phyloP scores from a whole-genome alignment of 1,140 invertebrate species.

The Drosophila kurseongensis region DNA sequence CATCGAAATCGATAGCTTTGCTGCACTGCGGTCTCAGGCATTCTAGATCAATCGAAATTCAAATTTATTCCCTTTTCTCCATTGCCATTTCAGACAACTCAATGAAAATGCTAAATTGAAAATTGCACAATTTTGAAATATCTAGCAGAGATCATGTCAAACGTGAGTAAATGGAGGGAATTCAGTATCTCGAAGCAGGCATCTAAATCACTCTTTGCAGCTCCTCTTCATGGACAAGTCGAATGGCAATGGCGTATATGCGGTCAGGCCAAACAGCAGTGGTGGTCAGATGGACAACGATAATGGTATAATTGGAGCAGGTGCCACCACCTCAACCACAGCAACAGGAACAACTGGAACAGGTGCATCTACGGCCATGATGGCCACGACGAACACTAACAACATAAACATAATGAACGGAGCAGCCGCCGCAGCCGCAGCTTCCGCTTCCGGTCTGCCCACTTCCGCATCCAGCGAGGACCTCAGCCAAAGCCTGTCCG shows the following conservation, averaged over 20 bases:
- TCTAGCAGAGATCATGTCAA: conserved; percentile 54
- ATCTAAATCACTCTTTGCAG: conserved; percentile 33
- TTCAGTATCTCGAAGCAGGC: not conserved
- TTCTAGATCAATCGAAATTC: conserved; percentile 17
- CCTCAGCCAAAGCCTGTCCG: conserved; percentile 84
- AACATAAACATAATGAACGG: conserved; percentile 73
- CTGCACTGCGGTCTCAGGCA: conserved; percentile 16
- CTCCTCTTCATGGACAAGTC: conserved; percentile 81
- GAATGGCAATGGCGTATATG: conserved; percentile 81
- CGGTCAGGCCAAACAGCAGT: conserved; percentile 50
- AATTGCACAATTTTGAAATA: conserved; percentile 6
- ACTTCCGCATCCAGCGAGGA: conserved; percentile 83
- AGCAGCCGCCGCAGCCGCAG: conserved; percentile 57
- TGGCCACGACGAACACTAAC: conserved; percentile 49
- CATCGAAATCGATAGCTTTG: conserved; percentile 46
- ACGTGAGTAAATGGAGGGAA: conserved; percentile 45
- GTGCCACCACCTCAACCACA: conserved; percentile 31
- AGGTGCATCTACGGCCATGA: conserved; percentile 24
- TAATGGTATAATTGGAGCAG: conserved; percentile 32
- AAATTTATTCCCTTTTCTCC: conserved; percentile 19
- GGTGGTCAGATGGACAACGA: conserved; percentile 59
- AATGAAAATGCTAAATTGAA: conserved; percentile 49
- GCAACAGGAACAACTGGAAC: conserved; percentile 13
- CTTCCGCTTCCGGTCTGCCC: conserved; percentile 64
- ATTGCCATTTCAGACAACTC: conserved; percentile 61